Percentiles rank a stretch among this genome's conserved stretches.
Conservation (phyloP, 2,888 invertebrate genomes). For the Timandra comae region DNA sequence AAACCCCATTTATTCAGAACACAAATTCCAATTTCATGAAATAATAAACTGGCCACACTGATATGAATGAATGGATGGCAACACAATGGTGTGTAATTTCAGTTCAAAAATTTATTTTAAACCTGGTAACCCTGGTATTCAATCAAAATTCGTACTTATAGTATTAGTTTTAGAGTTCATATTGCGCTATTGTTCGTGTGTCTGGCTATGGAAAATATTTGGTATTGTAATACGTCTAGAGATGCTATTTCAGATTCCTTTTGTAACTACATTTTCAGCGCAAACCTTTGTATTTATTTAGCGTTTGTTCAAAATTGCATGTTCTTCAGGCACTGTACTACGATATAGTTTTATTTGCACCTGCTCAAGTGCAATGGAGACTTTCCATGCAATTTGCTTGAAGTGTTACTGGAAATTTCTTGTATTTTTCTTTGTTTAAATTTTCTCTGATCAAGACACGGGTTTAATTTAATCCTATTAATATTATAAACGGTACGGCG, state of each 20-base stretch:
- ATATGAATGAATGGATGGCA: conserved; percentile 8
- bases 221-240: too few species aligned
- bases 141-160: not conserved
- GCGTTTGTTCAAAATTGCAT: not conserved
- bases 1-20: conserved; percentile 2
- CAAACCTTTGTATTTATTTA: conserved; percentile 3
- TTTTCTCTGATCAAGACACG: not conserved
- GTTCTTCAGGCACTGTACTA: not conserved
- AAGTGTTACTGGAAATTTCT: too few species aligned
- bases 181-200: too few species aligned
- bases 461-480: too few species aligned
- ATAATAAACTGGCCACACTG: conserved; percentile 11
- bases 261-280: conserved; percentile 10
- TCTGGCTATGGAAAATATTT: too few species aligned
- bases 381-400: not conserved
- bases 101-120: conserved; percentile 5
- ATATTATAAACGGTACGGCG: too few species aligned
- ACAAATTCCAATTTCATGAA: conserved; percentile 11
- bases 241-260: conserved; percentile 23
- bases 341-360: not conserved
- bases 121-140: conserved; percentile 1
- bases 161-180: not conserved
- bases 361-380: not conserved
- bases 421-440: not conserved
- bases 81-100: conserved; percentile 7